A percentile compares a stretch with the other conserved stretches of the same genome.
Conservation (phyloP, 30 jellyfish, hydroid and myxozoan species). For the Morbakka virulenta region DNA sequence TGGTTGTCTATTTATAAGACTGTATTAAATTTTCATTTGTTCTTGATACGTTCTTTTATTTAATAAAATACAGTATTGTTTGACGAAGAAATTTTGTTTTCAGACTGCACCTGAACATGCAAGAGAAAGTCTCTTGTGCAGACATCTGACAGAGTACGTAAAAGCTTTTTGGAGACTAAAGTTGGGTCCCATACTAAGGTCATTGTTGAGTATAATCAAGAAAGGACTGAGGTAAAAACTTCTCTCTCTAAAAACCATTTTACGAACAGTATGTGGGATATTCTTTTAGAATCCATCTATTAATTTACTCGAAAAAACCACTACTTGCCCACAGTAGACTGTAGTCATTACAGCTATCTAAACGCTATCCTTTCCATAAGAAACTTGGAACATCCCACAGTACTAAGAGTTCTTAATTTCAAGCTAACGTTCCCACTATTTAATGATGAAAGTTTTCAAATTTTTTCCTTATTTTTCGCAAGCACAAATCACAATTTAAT, state of each 20-base stretch:
- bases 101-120: slow-evolving; percentile 8
- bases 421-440: too few relatives aligned
- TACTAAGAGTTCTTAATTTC: too few relatives aligned
- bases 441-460: too few relatives aligned
- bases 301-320: background rate
- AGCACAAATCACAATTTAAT: background rate
- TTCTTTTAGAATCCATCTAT: background rate
- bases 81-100: background rate
- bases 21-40: too few relatives aligned
- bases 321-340: background rate
- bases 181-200: slow-evolving; percentile 7
- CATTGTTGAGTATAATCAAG: background rate
- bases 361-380: background rate
- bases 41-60: background rate
- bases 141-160: background rate
- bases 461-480: background rate
- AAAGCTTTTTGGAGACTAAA: slow-evolving; percentile 3
- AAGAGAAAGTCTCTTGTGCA: slow-evolving; percentile 1
- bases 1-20: too few relatives aligned
- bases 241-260: background rate
- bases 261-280: background rate
- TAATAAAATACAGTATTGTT: background rate
- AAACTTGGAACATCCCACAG: background rate
- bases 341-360: background rate
- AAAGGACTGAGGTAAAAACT: background rate